Evolutionary conservation across 2,797 vertebrate species (phyloP), one percentile per base, ranked within the genome.

Genomic region (Anomalospiza imberbis): DNA sequence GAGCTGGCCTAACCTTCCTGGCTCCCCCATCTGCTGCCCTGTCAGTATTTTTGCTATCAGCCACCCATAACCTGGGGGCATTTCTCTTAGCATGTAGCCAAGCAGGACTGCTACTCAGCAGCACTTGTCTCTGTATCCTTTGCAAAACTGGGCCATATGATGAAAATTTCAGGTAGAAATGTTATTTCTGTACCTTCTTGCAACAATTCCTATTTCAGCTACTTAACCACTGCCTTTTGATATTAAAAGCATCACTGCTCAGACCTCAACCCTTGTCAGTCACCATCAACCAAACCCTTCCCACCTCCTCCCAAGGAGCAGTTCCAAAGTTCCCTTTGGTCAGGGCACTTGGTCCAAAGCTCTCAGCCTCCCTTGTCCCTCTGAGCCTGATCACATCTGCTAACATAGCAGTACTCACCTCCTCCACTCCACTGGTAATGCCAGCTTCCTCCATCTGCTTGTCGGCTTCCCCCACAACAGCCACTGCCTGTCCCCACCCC

Each of bases 341-440:
- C 58, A 68, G 32, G 47, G 34, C 4, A 10, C 21, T 87, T 3
- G 1, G 34, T 28, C 89, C 68, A 89, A 71, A 61, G 19, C 31
- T 26, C 65, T 83, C n/a, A 76, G 25, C 7, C 9, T 8, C 4
- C 5, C 40, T 31, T 40, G 20, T 6, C 40, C 60, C 34, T 32
- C 40, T 18, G n/a, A 1, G 58, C 61, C 78, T 34, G 55, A 50
- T 51, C 2, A 2, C 3, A 1, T 53, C 74, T 11, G 4, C 28
- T 85, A 57, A 42, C 0, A 0, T 1, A 40, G 12, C 38, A 38
- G 40, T 1, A 3, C 61, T 60, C 1, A 16, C 66, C 53, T 38
- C 88, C 65, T 77, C 65, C 19, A 4, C 65, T 91, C 60, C 79
- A 15, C 54, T 2, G 3, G 44, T 25, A 61, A 67, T 12, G 42